Evolutionary conservation across 1,140 invertebrate species (phyloP).

Genomic region (Drosophila miranda): DNA sequence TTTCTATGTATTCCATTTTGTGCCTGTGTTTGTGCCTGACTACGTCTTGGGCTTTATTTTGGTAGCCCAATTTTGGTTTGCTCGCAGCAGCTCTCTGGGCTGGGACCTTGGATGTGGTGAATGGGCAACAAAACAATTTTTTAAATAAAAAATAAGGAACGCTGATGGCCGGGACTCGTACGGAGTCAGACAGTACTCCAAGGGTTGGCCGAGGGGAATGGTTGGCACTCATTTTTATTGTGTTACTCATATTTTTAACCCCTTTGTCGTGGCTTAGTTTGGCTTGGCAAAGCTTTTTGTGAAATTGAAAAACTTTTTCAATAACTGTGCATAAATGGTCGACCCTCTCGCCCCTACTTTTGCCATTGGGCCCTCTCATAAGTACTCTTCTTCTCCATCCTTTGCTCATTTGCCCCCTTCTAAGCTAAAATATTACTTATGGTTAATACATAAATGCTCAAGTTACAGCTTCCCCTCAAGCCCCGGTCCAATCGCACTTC

Average conservation of each 20-base stretch:
- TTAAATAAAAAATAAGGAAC: conserved; percentile 55
- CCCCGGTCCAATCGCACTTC: conserved; percentile 10
- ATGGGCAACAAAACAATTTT: conserved; percentile 33
- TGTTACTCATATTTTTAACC: conserved; percentile 63
- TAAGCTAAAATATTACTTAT: conserved; percentile 32
- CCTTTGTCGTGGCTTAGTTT: conserved; percentile 65
- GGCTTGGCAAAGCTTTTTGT: conserved; percentile 58
- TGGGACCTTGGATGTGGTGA: conserved; percentile 29
- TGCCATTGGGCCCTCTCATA: background rate
- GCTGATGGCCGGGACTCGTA: conserved; percentile 9
- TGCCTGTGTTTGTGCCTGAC: conserved; percentile 38
- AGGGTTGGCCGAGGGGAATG: conserved; percentile 1
- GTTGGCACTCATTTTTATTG: conserved; percentile 64
- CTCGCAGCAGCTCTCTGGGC: conserved; percentile 50
- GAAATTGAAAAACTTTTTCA: conserved; percentile 78
- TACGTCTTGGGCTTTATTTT: conserved; percentile 60
- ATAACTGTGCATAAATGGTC: conserved; percentile 68
- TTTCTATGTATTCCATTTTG: conserved; percentile 24
- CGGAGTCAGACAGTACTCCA: background rate
- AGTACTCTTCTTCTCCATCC: background rate
- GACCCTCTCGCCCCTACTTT: background rate
- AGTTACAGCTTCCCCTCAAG: background rate
- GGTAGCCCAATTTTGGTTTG: conserved; percentile 69
- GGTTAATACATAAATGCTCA: conserved; percentile 22
- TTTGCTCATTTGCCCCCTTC: conserved; percentile 21